Percentiles rank a stretch among this genome's conserved stretches.
phyloP scores from a whole-genome alignment of 2,113 vertebrate species.

The Hepsetus odoe region DNA sequence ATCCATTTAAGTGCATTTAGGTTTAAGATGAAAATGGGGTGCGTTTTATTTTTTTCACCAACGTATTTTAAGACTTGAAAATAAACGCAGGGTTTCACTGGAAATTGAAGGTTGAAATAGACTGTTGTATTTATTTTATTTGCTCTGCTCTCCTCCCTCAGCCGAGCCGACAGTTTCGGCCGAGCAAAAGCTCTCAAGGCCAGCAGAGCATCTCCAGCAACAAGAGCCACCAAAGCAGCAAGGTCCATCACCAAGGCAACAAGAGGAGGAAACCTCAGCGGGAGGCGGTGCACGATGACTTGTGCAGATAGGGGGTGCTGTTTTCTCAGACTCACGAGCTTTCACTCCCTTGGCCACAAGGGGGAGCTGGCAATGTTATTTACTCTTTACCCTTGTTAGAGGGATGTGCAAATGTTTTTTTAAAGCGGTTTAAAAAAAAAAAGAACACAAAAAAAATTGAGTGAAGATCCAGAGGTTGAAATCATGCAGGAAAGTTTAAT shows the following conservation, averaged over 20 bases:
- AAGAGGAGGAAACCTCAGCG: constrained; percentile 97
- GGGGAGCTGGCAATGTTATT: constrained; percentile 62
- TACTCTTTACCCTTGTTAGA: constrained; percentile 40
- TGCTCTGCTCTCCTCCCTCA: constrained; percentile 25
- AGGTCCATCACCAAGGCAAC: constrained; percentile 88
- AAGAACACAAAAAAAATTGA: constrained; percentile 49
- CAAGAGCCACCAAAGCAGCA: constrained; percentile 87
- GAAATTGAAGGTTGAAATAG: neutral
- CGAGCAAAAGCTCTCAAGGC: constrained; percentile 86
- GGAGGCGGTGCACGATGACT: constrained; percentile 86
- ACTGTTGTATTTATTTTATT: constrained; percentile 25
- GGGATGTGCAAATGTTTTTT: constrained; percentile 58
- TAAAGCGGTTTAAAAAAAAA: constrained; percentile 55
- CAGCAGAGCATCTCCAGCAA: constrained; percentile 82
- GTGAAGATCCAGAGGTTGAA: constrained; percentile 65
- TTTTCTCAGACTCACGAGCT: constrained; percentile 59
- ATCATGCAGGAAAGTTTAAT: constrained; percentile 60
- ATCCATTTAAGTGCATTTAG: too few species aligned
- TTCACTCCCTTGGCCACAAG: constrained; percentile 61
- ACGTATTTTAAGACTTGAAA: too few species aligned
- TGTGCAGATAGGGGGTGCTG: constrained; percentile 88
- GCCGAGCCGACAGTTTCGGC: constrained; percentile 84
- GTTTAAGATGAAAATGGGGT: too few species aligned
- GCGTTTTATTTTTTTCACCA: too few species aligned
- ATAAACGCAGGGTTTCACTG: too few species aligned